Evolutionary conservation across 2,113 vertebrate genomes (phyloP).

Genomic region (Rhinoderma darwinii): DNA sequence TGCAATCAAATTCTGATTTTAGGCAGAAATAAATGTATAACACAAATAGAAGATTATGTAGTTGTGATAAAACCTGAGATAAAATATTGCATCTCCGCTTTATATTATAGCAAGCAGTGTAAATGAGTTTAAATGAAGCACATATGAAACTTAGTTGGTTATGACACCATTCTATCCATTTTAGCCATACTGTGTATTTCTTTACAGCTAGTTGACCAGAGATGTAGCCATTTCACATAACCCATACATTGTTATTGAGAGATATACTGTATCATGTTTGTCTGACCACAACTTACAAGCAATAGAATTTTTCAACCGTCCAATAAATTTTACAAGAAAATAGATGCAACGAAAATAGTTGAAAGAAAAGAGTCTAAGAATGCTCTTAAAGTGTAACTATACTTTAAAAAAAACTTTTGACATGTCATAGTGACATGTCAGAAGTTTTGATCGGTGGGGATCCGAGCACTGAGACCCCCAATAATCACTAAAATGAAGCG

Average conservation of each 20-base stretch:
- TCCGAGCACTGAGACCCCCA: no score
- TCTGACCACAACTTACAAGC: no score
- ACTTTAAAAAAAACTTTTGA: no score
- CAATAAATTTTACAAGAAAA: not conserved
- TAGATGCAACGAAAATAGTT: not conserved
- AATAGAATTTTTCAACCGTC: not conserved
- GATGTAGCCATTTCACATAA: not conserved
- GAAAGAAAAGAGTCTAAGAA: no score
- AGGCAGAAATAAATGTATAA: not conserved
- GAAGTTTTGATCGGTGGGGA: no score
- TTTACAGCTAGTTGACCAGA: not conserved
- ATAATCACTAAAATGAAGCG: no score
- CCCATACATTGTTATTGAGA: no score
- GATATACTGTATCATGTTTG: no score
- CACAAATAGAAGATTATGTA: not conserved
- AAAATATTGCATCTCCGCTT: not conserved
- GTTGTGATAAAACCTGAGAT: not conserved
- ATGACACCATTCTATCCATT: not conserved
- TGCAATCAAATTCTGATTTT: constrained; percentile 3
- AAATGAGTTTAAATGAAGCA: not conserved
- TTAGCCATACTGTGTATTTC: not conserved
- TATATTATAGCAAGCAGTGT: not conserved
- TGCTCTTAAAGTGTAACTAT: no score
- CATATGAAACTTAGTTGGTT: not conserved
- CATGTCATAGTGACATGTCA: no score